Percentiles rank a stretch among this genome's conserved stretches.
phyloP scores from a whole-genome alignment of 1,140 invertebrate species.

The Zaprionus ghesquierei region DNA sequence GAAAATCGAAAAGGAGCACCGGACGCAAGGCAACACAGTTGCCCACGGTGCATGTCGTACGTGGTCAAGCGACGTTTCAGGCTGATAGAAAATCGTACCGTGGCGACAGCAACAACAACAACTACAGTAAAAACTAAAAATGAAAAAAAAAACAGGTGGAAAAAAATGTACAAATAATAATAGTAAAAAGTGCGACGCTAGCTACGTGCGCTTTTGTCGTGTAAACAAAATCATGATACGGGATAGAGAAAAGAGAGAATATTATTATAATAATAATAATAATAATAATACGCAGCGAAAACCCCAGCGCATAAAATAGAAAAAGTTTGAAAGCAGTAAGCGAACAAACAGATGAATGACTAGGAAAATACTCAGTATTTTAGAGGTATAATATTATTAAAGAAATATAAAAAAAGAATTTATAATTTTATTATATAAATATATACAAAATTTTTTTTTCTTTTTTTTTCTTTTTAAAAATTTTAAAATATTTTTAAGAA shows the following conservation, averaged over 20 bases:
- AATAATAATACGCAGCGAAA: slow-evolving; percentile 45
- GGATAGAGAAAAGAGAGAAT: slow-evolving; percentile 19
- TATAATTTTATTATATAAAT: too few species aligned
- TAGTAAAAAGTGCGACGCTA: slow-evolving; percentile 60
- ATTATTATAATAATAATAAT: slow-evolving; percentile 46
- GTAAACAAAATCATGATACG: slow-evolving; percentile 77
- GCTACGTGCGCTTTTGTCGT: slow-evolving; percentile 74
- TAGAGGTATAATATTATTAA: too few species aligned
- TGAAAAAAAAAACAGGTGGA: slow-evolving; percentile 15
- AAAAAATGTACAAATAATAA: slow-evolving; percentile 57
- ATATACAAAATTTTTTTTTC: too few species aligned
- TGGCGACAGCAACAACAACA: slow-evolving; percentile 22
- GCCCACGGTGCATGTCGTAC: slow-evolving; percentile 43
- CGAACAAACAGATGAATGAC: background rate
- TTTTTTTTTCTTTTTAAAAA: too few species aligned
- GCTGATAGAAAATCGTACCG: slow-evolving; percentile 60
- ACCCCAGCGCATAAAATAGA: slow-evolving; percentile 60
- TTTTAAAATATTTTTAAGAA: too few species aligned
- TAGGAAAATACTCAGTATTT: background rate
- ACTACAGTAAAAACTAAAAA: slow-evolving; percentile 12
- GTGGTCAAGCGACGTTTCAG: slow-evolving; percentile 66
- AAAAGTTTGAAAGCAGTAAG: slow-evolving; percentile 25
- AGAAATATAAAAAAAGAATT: too few species aligned
- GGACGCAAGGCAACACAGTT: slow-evolving; percentile 6
- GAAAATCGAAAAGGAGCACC: slow-evolving; percentile 30